phyloP scores from a whole-genome alignment of 2,888 invertebrate genomes.

The Epinotia nisella region DNA sequence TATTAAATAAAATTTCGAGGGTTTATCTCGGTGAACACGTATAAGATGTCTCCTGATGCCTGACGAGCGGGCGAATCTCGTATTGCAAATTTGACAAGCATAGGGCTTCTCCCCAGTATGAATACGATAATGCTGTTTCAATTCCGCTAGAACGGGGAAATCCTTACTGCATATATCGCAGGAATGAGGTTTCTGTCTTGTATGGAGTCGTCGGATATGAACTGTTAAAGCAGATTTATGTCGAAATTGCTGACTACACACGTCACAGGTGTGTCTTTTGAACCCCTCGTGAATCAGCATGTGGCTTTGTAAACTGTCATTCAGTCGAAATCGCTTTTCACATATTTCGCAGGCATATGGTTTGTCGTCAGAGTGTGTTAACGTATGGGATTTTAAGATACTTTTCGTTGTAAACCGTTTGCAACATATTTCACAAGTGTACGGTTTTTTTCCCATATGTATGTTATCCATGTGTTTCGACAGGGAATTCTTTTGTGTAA shows the following conservation, averaged over 20 bases:
- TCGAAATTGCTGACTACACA: constrained; percentile 16
- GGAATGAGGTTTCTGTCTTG: neutral
- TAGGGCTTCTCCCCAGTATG: constrained; percentile 20
- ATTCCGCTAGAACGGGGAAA: neutral
- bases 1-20: constrained; percentile 13
- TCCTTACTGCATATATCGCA: constrained; percentile 10
- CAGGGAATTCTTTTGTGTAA: neutral
- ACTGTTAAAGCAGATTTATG: constrained; percentile 9
- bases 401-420: constrained; percentile 1
- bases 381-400: neutral
- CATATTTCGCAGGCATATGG: constrained; percentile 1
- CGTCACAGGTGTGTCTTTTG: constrained; percentile 11
- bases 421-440: constrained; percentile 9
- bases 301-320: neutral
- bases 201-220: constrained; percentile 7
- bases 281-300: constrained; percentile 3
- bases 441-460: neutral
- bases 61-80: constrained; percentile 8
- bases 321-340: constrained; percentile 3
- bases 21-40: constrained; percentile 18
- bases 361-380: neutral
- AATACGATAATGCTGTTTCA: constrained; percentile 6
- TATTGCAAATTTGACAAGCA: constrained; percentile 16
- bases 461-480: neutral
- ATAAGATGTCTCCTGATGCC: constrained; percentile 7